These are phyloP conservation scores for Epicauta chinensis DNA, from an alignment of 1,140 invertebrate genomes.

Conservation along the genomic window DNA sequence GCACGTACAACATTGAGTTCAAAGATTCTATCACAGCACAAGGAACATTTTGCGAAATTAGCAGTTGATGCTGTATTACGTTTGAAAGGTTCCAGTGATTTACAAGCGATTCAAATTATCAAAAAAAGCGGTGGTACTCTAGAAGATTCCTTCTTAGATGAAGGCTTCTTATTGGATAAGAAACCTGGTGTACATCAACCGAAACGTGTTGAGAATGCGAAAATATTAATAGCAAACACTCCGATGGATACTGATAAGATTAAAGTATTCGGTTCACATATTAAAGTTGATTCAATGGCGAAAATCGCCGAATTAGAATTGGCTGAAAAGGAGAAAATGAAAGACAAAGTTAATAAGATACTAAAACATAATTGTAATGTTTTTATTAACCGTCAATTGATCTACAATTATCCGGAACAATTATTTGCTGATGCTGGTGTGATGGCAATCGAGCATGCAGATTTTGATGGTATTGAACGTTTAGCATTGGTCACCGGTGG, in stretches of 20 bases:
- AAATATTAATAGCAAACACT: slow-evolving; percentile 98
- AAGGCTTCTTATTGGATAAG: slow-evolving; percentile 97
- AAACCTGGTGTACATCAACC: slow-evolving; percentile 88
- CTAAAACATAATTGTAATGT: slow-evolving; percentile 94
- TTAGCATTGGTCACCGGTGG: slow-evolving; percentile 95
- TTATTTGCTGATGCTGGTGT: slow-evolving; percentile 96
- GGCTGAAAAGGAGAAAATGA: slow-evolving; percentile 99
- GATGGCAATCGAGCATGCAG: slow-evolving; percentile 99
- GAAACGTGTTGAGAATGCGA: slow-evolving; percentile 84
- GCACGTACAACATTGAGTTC: slow-evolving; percentile 96
- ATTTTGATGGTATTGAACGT: slow-evolving; percentile 98
- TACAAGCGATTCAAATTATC: slow-evolving; percentile 95
- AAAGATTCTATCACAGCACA: slow-evolving; percentile 96
- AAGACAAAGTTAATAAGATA: slow-evolving; percentile 98
- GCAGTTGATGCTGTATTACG: slow-evolving; percentile 93
- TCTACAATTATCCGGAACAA: slow-evolving; percentile 99
- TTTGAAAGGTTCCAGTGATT: slow-evolving; percentile 91
- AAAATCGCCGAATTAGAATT: slow-evolving; percentile 97
- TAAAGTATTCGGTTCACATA: slow-evolving; percentile 98
- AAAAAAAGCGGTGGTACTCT: slow-evolving; percentile 92
- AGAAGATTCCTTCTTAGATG: slow-evolving; percentile 94
- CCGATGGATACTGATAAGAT: slow-evolving; percentile 99
- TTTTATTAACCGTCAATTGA: slow-evolving; percentile 98
- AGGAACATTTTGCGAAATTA: slow-evolving; percentile 92
- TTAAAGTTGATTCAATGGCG: slow-evolving; percentile 95